These are phyloP conservation scores for Cataglyphis rosenhaueri DNA, from an alignment of 2,888 invertebrate species.

Conservation along the genomic window DNA sequence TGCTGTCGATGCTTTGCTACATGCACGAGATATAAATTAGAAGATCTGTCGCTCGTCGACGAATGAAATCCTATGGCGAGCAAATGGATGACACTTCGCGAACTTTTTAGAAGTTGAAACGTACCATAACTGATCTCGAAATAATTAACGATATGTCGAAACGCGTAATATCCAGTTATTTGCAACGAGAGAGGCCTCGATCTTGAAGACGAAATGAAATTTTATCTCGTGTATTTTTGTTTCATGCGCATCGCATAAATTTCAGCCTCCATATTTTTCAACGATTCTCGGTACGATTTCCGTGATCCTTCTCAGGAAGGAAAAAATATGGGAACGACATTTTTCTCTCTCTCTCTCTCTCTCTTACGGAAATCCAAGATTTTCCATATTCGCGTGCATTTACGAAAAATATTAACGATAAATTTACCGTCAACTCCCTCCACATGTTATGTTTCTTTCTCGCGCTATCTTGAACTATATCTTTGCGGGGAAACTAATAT, in stretches of 20 bases:
- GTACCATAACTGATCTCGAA: constrained; percentile 7
- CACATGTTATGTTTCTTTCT: constrained; percentile 12
- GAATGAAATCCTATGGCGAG: not conserved
- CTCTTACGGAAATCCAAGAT: constrained; percentile 47
- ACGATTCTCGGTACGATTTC: not conserved
- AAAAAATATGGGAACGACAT: constrained; percentile 55
- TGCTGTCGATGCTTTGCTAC: not conserved
- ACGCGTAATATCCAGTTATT: not conserved
- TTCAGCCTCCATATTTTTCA: constrained; percentile 48
- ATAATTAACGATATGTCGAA: constrained; percentile 3
- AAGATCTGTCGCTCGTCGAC: not conserved
- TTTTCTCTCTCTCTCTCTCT: not conserved
- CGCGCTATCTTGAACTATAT: constrained; percentile 41
- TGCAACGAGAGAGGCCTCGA: constrained; percentile 10
- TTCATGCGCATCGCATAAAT: constrained; percentile 59
- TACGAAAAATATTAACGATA: constrained; percentile 71
- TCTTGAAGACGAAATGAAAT: constrained; percentile 19
- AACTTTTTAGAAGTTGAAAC: constrained; percentile 9
- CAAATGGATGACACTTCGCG: not conserved
- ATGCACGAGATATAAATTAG: not conserved
- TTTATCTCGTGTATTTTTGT: constrained; percentile 49
- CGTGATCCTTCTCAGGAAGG: constrained; percentile 6
- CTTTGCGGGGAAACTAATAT: constrained; percentile 57
- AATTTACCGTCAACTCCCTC: constrained; percentile 52
- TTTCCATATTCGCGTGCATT: constrained; percentile 37